Base-by-base conservation (phyloP, 2,113 vertebrate species). In the Mus pahari region DNA sequence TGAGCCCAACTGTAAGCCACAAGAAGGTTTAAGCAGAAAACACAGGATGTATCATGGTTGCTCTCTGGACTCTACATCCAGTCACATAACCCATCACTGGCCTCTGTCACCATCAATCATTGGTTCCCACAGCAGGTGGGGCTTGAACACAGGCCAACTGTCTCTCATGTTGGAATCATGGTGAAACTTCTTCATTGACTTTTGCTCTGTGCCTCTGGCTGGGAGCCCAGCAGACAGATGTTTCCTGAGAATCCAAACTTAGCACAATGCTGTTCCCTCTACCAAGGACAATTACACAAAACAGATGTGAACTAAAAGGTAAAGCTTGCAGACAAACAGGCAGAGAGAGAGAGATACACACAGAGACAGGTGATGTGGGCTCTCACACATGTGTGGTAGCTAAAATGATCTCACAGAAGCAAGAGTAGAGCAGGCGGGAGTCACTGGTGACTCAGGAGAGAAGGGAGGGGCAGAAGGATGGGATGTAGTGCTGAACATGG, bases 301-400 rank as follows among this genome's bases (percentile, higher is more conserved):
- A 53, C 6, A 92, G 39, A 75, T 64, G 71, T 86, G 39, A 92
- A 42, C 31, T 45, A 60, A 73, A 91, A 39, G 60, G 70, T n/a
- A 64, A 75, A 75, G 36, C 70, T 42, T 86, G 36, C 6, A n/a
- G 70, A 64, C 60, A 86, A 64, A 73, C 36, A 45, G 45, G 58
- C 33, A 64, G 33, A 45, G 42, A 36, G 22, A 82, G 53, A 58
- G 11, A 55, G 4, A 81, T 1, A 53, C 45, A 48, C 45, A 48
- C 45, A 53, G 0, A 78, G 45, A 68, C 16, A 70, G 42, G 55
- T 2, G 26, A 62, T 50, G 33, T 16, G 26, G n/a, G 42, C 14
- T n/a, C 39, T 75, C 55, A 50, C 16, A 1, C 24, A 42, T 13
- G 7, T 22, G 7, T 60, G 79, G 31, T 26, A 62, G 55, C 22